Evolutionary conservation across 2,888 invertebrate species (phyloP).

Genomic region (Sussaba pulchella): DNA sequence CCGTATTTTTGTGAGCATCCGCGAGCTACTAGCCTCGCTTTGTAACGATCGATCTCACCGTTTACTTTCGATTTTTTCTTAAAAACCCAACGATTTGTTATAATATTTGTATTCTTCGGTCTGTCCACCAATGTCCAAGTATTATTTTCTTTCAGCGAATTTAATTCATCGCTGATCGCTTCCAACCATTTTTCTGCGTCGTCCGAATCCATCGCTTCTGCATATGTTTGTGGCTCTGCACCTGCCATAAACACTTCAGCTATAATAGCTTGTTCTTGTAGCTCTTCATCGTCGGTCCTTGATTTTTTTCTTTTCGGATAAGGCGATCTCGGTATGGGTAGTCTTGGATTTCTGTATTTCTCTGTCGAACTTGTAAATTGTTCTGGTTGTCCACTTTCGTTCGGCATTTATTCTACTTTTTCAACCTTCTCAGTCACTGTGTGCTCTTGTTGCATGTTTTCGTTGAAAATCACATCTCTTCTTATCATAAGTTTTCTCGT

Average conservation of each 20-base stretch:
- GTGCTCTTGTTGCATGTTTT: slow-evolving; percentile 6
- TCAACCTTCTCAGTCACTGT: too few relatives aligned
- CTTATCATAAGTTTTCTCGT: slow-evolving; percentile 56
- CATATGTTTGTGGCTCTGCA: slow-evolving; percentile 23
- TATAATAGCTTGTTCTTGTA: slow-evolving; percentile 4
- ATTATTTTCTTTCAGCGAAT: slow-evolving; percentile 1
- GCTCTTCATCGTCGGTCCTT: background rate
- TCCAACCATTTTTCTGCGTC: slow-evolving; percentile 44
- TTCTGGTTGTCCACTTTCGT: too few relatives aligned
- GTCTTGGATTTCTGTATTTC: slow-evolving; percentile 1
- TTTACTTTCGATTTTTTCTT: too few relatives aligned
- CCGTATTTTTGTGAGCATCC: slow-evolving; percentile 67
- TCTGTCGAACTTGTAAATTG: background rate
- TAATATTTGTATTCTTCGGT: slow-evolving; percentile 23
- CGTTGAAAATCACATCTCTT: slow-evolving; percentile 63
- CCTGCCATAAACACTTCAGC: slow-evolving; percentile 34
- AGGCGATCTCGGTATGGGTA: slow-evolving; percentile 14
- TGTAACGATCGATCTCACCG: slow-evolving; percentile 61
- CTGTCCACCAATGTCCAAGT: slow-evolving; percentile 38
- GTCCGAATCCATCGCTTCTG: slow-evolving; percentile 24
- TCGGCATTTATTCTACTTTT: too few relatives aligned
- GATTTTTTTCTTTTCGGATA: slow-evolving; percentile 29
- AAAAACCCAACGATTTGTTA: background rate
- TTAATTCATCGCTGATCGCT: slow-evolving; percentile 37
- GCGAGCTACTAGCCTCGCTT: slow-evolving; percentile 68